Evolutionary conservation across 1,140 invertebrate species (phyloP).

Genomic region (Bombus breviceps): DNA sequence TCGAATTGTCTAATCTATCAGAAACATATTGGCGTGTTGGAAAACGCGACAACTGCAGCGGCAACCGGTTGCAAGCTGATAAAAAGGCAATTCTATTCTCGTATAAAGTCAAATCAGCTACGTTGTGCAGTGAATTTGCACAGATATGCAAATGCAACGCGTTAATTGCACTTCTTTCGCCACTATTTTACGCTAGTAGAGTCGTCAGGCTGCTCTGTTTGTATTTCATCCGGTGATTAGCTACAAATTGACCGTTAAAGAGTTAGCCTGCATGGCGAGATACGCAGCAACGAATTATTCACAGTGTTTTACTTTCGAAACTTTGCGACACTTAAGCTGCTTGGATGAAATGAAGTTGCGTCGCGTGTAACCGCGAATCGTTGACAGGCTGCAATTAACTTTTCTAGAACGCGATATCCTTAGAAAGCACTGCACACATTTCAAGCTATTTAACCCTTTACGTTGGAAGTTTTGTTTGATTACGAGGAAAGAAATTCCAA

Average conservation of each 20-base stretch:
- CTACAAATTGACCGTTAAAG: constrained; percentile 26
- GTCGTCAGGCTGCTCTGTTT: background rate
- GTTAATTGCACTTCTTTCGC: constrained; percentile 16
- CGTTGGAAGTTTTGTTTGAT: too few relatives aligned
- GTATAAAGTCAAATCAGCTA: background rate
- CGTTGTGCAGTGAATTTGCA: background rate
- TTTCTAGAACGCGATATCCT: background rate
- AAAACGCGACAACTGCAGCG: background rate
- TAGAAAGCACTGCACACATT: background rate
- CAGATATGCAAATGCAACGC: constrained; percentile 9
- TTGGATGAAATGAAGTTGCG: background rate
- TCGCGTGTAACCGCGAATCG: background rate
- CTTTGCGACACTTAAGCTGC: background rate
- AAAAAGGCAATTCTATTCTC: background rate
- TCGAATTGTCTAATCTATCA: background rate
- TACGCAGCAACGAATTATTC: background rate
- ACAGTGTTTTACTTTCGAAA: background rate
- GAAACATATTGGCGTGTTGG: background rate
- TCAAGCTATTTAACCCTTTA: background rate
- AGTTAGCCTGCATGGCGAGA: background rate
- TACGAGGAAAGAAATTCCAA: too few relatives aligned
- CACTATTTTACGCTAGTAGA: background rate
- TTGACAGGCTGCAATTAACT: background rate
- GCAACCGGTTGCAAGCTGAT: background rate
- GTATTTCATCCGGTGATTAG: background rate